Percentiles rank a stretch among this genome's conserved stretches.
These are phyloP conservation scores for Eurypyga helias DNA, from an alignment of 2,113 vertebrate species.

Conservation along the genomic window DNA sequence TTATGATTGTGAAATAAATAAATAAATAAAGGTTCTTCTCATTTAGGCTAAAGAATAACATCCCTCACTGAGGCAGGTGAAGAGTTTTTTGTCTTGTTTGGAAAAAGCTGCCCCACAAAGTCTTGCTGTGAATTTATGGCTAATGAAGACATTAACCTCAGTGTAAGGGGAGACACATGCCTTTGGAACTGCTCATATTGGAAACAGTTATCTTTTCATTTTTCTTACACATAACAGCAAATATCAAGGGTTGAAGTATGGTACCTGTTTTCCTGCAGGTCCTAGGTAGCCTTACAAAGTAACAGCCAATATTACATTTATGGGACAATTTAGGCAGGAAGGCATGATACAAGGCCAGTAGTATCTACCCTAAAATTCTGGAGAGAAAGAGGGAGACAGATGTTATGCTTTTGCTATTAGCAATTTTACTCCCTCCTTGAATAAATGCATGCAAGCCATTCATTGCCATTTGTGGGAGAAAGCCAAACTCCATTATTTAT, in stretches of 20 bases:
- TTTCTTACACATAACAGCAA: neutral
- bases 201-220: neutral
- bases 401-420: neutral
- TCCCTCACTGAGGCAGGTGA: neutral
- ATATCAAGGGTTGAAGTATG: neutral
- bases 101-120: neutral
- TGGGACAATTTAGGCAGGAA: neutral
- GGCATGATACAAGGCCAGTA: neutral
- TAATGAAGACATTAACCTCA: neutral
- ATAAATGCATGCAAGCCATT: neutral
- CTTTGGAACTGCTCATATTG: neutral
- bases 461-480: neutral
- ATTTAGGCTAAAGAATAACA: neutral
- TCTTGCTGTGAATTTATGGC: neutral
- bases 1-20: constrained; percentile 15
- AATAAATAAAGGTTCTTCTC: neutral
- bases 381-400: neutral
- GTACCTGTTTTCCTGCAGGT: neutral
- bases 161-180: neutral
- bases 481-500: neutral
- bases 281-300: neutral
- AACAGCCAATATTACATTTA: neutral
- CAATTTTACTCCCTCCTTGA: neutral
- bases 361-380: neutral
- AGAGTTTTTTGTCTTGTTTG: neutral